Conservation (phyloP, 2,888 invertebrate genomes). For the Carabus problematicus region DNA sequence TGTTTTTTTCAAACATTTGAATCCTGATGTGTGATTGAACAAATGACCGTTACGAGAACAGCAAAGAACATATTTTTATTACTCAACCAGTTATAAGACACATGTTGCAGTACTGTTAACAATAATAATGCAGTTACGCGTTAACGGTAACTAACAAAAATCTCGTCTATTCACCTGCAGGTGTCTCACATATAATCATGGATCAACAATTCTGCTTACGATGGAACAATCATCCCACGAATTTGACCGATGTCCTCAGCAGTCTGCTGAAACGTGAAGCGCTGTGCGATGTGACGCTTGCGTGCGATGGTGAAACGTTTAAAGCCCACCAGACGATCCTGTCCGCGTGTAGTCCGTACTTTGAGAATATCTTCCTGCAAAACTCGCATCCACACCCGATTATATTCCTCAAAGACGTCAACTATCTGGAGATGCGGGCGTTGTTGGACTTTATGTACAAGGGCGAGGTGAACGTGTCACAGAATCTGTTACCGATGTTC, state of each 20-base stretch:
- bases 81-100: too few species aligned
- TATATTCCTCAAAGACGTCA: slow-evolving; percentile 91
- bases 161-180: not conserved
- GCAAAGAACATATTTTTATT: too few species aligned
- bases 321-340: slow-evolving; percentile 94
- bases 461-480: slow-evolving; percentile 80
- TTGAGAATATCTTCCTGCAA: slow-evolving; percentile 89
- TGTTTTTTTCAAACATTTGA: too few species aligned
- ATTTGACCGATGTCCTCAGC: slow-evolving; percentile 88
- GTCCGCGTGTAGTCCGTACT: slow-evolving; percentile 93
- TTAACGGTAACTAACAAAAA: too few species aligned
- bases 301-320: slow-evolving; percentile 89
- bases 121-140: too few species aligned
- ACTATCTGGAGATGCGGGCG: slow-evolving; percentile 87
- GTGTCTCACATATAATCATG: slow-evolving; percentile 59
- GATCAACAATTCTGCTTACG: slow-evolving; percentile 91
- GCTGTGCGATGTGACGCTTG: slow-evolving; percentile 91
- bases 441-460: slow-evolving; percentile 93
- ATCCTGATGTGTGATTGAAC: too few species aligned
- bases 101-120: too few species aligned
- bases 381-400: slow-evolving; percentile 90
- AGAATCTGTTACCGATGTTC: slow-evolving; percentile 89
- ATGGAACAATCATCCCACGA: slow-evolving; percentile 94
- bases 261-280: slow-evolving; percentile 87
- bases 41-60: too few species aligned